Percentiles rank a stretch among this genome's conserved stretches.
phyloP scores from a whole-genome alignment of 2,888 invertebrate genomes.

The Tenthredo distinguenda region DNA sequence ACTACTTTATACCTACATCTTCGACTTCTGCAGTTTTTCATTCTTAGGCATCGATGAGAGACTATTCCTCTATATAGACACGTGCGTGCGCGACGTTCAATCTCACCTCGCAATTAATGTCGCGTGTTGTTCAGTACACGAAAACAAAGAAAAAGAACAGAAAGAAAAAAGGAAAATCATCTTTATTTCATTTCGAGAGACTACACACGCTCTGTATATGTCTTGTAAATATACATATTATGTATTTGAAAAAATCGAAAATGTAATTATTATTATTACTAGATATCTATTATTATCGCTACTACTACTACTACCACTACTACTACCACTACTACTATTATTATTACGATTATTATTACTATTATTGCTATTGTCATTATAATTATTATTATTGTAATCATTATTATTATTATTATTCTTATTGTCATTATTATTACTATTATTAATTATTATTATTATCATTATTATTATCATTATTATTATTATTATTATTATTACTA shows the following conservation, averaged over 20 bases:
- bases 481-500: constrained; percentile 52
- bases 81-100: neutral
- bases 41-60: neutral
- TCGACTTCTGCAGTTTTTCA: neutral
- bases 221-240: constrained; percentile 75
- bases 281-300: constrained; percentile 34
- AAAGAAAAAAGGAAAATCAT: constrained; percentile 49
- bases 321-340: constrained; percentile 16
- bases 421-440: constrained; percentile 33
- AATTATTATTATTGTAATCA: neutral
- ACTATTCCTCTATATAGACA: neutral
- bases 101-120: constrained; percentile 5
- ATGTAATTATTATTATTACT: constrained; percentile 44
- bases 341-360: constrained; percentile 24
- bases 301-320: constrained; percentile 26
- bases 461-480: constrained; percentile 41
- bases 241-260: constrained; percentile 43
- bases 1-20: neutral
- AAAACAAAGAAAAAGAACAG: constrained; percentile 49
- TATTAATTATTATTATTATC: constrained; percentile 42
- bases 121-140: neutral
- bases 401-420: constrained; percentile 26
- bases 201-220: constrained; percentile 74
- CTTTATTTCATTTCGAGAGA: neutral
- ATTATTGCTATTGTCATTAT: constrained; percentile 4